Evolutionary conservation across 2,888 invertebrate genomes (phyloP).

Genomic region (Tipula lateralis): DNA sequence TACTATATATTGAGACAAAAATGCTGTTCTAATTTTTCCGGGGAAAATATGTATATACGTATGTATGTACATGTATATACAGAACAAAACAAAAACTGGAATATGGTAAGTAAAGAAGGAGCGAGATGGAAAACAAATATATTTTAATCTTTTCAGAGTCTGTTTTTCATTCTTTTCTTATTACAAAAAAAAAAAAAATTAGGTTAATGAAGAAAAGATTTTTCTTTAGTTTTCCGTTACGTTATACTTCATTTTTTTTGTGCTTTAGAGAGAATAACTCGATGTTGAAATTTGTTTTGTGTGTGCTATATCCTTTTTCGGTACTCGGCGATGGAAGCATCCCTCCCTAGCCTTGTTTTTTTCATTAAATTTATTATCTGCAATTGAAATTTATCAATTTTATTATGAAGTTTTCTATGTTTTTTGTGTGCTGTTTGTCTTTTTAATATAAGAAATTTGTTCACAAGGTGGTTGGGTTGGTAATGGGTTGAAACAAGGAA

Average conservation of each 20-base stretch:
- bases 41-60: too few relatives aligned
- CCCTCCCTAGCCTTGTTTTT: background rate
- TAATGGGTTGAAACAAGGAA: background rate
- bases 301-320: background rate
- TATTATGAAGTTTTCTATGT: background rate
- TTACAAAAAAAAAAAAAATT: background rate
- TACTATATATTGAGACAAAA: background rate
- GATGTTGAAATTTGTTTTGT: background rate
- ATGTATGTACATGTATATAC: too few relatives aligned
- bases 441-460: constrained; percentile 8
- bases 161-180: background rate
- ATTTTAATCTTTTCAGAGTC: background rate
- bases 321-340: background rate
- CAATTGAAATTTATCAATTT: background rate
- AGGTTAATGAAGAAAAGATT: constrained; percentile 24
- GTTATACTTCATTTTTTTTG: background rate
- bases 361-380: background rate
- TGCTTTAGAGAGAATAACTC: background rate
- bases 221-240: constrained; percentile 24
- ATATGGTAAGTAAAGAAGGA: background rate
- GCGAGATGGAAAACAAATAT: background rate
- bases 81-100: constrained; percentile 3
- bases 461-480: background rate
- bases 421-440: background rate
- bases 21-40: background rate